Evolutionary conservation across 2,888 invertebrate species (phyloP).

Genomic region (Rhamnusium bicolor): DNA sequence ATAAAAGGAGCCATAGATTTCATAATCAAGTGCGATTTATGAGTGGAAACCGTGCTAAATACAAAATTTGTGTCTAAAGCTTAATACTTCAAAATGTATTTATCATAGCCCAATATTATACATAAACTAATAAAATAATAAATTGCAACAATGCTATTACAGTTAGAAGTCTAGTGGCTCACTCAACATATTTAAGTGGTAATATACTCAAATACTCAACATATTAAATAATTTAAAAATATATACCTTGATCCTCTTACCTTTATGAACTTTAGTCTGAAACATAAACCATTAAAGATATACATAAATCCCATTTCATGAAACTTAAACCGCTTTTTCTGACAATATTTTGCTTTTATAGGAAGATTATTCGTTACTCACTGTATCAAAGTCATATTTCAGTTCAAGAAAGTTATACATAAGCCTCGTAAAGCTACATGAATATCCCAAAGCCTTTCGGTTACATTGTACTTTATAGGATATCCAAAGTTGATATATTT

Average conservation of each 20-base stretch:
- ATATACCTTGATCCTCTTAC: not conserved
- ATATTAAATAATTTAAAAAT: slow-evolving; percentile 1
- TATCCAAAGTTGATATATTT: not conserved
- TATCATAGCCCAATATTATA: too few species aligned
- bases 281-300: slow-evolving; percentile 18
- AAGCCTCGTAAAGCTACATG: slow-evolving; percentile 19
- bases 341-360: slow-evolving; percentile 26
- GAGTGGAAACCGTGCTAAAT: too few species aligned
- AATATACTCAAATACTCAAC: slow-evolving; percentile 1
- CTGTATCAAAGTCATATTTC: slow-evolving; percentile 18
- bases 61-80: too few species aligned
- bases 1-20: too few species aligned
- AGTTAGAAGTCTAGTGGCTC: too few species aligned
- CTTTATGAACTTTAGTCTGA: not conserved
- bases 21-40: too few species aligned
- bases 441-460: slow-evolving; percentile 16
- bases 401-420: slow-evolving; percentile 24
- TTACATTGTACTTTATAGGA: slow-evolving; percentile 18
- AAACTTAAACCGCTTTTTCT: slow-evolving; percentile 27
- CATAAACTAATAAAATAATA: too few species aligned
- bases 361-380: slow-evolving; percentile 22
- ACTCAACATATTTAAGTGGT: too few species aligned
- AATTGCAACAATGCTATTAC: too few species aligned
- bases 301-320: slow-evolving; percentile 22
- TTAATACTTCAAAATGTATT: too few species aligned